These are phyloP conservation scores for Nothobranchius kuhntae DNA, from an alignment of 2,113 vertebrate species.

Conservation along the genomic window DNA sequence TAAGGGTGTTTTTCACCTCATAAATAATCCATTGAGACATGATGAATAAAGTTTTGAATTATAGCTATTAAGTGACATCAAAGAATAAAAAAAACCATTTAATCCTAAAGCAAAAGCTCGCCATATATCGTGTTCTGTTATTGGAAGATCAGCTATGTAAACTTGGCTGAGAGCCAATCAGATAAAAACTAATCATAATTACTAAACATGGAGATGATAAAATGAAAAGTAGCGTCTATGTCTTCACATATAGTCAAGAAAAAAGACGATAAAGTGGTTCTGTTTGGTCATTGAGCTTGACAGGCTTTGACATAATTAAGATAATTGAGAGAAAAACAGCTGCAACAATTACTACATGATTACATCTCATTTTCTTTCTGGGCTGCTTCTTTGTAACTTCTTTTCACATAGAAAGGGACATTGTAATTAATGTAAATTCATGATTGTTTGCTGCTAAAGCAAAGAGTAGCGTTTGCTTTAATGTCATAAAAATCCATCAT, in stretches of 20 bases:
- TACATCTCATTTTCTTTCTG: neutral
- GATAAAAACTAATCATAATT: neutral
- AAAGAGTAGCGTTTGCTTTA: conserved; percentile 13
- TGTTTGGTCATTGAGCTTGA: neutral
- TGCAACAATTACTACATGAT: neutral
- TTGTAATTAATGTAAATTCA: no score
- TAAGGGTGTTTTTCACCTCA: no score
- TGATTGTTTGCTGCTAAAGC: neutral
- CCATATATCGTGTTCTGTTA: neutral
- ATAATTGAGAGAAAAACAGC: neutral
- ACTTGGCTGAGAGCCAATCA: conserved; percentile 5
- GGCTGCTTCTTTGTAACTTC: no score
- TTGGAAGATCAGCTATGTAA: neutral
- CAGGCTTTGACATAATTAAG: neutral
- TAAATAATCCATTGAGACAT: neutral
- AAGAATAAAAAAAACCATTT: neutral
- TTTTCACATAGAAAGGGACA: neutral
- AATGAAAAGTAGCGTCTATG: neutral
- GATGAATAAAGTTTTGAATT: neutral
- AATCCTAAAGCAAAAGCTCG: neutral
- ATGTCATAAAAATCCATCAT: conserved; percentile 46
- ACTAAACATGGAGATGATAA: neutral
- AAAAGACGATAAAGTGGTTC: no score
- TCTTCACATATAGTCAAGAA: neutral
- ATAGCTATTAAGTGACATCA: neutral